These are phyloP conservation scores for Calameuta pallipes DNA, from an alignment of 2,888 invertebrate species.

Conservation along the genomic window DNA sequence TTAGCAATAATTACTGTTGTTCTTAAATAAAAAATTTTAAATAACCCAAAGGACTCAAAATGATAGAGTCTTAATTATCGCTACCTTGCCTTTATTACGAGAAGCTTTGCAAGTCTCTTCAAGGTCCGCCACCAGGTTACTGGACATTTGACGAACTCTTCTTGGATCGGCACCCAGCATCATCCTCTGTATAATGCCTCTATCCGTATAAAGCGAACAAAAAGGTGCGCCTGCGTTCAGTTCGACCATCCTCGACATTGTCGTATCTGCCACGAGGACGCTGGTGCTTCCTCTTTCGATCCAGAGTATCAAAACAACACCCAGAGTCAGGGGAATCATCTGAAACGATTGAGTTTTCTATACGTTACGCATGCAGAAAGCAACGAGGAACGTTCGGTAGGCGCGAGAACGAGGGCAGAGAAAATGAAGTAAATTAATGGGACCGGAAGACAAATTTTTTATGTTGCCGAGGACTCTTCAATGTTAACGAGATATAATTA, in stretches of 20 bases:
- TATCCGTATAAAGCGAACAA: constrained; percentile 72
- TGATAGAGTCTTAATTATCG: not conserved
- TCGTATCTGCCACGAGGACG: constrained; percentile 72
- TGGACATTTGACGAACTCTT: constrained; percentile 72
- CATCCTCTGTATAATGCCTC: constrained; percentile 73
- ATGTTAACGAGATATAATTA: not conserved
- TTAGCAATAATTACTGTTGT: not conserved
- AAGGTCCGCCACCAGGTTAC: constrained; percentile 71
- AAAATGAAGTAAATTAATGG: not conserved
- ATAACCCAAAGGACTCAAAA: not conserved
- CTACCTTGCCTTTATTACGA: constrained; percentile 55
- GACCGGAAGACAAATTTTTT: not conserved
- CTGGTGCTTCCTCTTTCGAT: constrained; percentile 43
- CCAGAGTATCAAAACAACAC: constrained; percentile 5
- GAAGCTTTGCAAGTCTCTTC: constrained; percentile 70
- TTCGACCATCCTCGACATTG: constrained; percentile 75
- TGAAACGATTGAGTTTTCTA: not conserved
- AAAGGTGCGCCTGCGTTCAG: constrained; percentile 71
- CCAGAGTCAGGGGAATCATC: not conserved
- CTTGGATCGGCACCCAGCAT: constrained; percentile 70
- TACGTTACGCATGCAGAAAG: not conserved
- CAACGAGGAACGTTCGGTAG: not conserved
- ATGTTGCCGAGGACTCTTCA: not conserved
- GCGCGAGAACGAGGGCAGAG: not conserved
- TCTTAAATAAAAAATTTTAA: too few species aligned